A percentile compares a stretch with the other conserved stretches of the same genome.
Conservation (phyloP, 2,797 vertebrate species). For the Cirrhinus mrigala region DNA sequence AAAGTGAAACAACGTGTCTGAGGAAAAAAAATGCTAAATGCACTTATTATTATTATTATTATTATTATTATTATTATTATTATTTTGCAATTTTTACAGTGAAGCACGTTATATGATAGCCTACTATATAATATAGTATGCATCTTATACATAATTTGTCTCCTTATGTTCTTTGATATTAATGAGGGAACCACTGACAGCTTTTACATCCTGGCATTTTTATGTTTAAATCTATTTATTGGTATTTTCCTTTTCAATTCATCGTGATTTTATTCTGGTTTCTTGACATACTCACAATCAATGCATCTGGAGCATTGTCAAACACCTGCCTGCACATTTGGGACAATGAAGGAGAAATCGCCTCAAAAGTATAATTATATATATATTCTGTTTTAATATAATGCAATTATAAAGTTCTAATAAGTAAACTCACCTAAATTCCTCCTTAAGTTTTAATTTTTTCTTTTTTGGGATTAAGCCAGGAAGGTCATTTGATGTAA, state of each 20-base stretch:
- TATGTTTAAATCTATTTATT: not conserved
- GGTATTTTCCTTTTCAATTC: not conserved
- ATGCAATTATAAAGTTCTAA: not conserved
- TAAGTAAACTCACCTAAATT: not conserved
- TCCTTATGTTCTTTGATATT: not conserved
- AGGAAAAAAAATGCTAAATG: not conserved
- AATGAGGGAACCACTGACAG: not conserved
- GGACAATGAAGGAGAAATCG: not conserved
- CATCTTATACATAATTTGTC: not conserved
- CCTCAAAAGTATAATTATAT: not conserved
- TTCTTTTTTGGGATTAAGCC: constrained; percentile 18
- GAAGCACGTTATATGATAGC: not conserved
- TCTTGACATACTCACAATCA: not conserved
- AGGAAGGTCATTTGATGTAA: constrained; percentile 13
- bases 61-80: too few species aligned
- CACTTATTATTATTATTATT: too few species aligned
- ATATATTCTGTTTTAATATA: not conserved
- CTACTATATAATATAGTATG: not conserved
- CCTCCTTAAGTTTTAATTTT: not conserved
- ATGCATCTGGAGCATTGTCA: not conserved
- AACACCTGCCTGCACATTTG: constrained; percentile 14
- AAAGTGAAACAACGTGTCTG: not conserved
- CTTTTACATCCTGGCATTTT: not conserved
- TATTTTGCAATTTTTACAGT: not conserved
- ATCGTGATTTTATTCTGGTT: not conserved